Evolutionary conservation across 1,140 invertebrate species (phyloP), one percentile per base, ranked within the genome.

Genomic region (Aphidius ervi): DNA sequence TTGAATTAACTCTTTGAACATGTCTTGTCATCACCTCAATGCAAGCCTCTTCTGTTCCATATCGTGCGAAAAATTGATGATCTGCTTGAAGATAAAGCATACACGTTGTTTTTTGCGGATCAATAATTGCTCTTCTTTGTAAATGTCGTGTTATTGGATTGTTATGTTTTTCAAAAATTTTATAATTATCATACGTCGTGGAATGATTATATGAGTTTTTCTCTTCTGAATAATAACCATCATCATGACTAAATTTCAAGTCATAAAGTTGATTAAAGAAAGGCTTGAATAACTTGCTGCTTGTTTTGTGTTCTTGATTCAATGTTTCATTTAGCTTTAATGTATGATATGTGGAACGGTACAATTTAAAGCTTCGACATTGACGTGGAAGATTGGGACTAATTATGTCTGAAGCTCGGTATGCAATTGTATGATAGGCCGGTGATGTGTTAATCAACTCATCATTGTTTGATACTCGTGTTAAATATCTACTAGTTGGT

Each of bases 1-100:
- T 97, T 8, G 88, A 85, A 78, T 97, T 97, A 62, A 96, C 93
- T 71, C 93, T 85, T 73, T 97, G 94, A 10, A 97, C 94, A 73
- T 97, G 93, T 55, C 93, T 82, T 0, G 94, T 95, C 85, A 97
- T 95, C 37, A 95, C 91, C 76, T 97, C 93, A 67, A 97, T 96
- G 71, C 93, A 94, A 1, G 93, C 92, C 74, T 97, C 94, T 72
- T 96, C 92, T 9, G 91, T 92, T 41, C 92, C 91, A 75, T 95
- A 94, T 80, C 92, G 89, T 70, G 94, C 85, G 75, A 89, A 96
- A 80, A 96, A 96, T 72, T 95, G 87, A 82, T 97, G 94, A 82
- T 97, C 94, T 3, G 94, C 94, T 81, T 97, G 94, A 64, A 97
- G 81, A 77, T 97, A 97, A 10, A 97, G 79, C 87, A 95, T 93